Base-by-base conservation (phyloP, 2,888 invertebrate genomes). In the Mimumesa dahlbomi region DNA sequence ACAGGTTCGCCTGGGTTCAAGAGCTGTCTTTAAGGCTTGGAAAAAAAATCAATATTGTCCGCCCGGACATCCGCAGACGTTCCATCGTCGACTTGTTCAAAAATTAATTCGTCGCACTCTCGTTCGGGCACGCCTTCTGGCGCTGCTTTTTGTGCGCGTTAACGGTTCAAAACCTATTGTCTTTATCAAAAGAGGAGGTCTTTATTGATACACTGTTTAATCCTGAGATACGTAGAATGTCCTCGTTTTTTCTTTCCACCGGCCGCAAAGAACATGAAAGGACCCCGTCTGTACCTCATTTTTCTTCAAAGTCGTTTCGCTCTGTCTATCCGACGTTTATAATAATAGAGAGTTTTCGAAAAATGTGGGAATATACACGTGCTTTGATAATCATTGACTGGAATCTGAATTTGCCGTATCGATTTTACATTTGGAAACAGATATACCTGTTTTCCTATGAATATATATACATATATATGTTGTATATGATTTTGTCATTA, bases 41-140 rank as follows among this genome's bases (percentile, higher is more conserved):
- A 40, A 67, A 77, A 73, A 80, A 77, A 73, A 80, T 80, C 80
- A 62, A 80, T 80, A 80, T 73, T 40, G 16, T 40, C 18, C 16
- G 40, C 14, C 40, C 40, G 40, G 40, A 75, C 73, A 64, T 72
- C 68, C 70, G 63, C 62, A 56, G 67, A 77, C 52, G 38, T 61
- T 71, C 62, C 57, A 36, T 53, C 57, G 64, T 19, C 13, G 40
- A 29, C 49, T 42, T 56, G 50, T 25, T 74, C 21, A 63, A 75
- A 75, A 57, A 73, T 69, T 62, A 69, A 70, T 49, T 25, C 49
- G 25, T 53, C 53, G 66, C 42, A 11, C 49, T 38, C 53, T 29
- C n/a, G 42, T 16, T 18, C 49, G 6, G 22, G 45, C 45, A 21
- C 31, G 14, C 42, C n/a, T 31, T 13, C 16, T 18, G 19, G 22